Evolutionary conservation across 2,797 vertebrate species (phyloP).

Genomic region (Propithecus perrieri): DNA sequence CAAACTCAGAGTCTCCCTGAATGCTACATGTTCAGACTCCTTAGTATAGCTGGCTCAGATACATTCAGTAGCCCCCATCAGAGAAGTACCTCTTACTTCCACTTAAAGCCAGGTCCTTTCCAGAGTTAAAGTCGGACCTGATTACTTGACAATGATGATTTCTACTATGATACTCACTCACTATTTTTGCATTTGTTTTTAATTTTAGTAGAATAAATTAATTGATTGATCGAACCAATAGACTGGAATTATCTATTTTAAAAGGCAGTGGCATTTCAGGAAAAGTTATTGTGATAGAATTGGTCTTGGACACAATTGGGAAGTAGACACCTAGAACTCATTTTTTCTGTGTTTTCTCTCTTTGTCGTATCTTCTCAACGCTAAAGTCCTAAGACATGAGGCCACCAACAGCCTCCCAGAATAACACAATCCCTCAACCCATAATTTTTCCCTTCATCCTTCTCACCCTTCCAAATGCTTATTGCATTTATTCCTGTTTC

Average conservation of each 20-base stretch:
- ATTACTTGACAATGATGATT: background rate
- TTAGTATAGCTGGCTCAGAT: background rate
- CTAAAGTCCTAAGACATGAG: background rate
- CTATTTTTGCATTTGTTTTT: background rate
- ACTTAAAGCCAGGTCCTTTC: background rate
- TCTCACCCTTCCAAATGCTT: background rate
- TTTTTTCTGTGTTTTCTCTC: background rate
- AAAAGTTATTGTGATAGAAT: constrained; percentile 11
- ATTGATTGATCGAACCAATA: background rate
- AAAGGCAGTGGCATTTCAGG: background rate
- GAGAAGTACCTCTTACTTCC: background rate
- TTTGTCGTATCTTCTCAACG: background rate
- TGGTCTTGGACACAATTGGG: background rate
- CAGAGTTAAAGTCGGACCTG: background rate
- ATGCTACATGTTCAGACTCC: background rate
- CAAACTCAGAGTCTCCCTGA: background rate
- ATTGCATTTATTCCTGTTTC: background rate
- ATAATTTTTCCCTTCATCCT: background rate
- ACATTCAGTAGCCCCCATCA: background rate
- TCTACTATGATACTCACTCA: background rate
- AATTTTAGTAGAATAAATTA: background rate
- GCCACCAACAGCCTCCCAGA: background rate
- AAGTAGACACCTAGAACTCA: background rate
- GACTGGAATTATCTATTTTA: background rate
- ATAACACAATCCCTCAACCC: background rate